Conservation (phyloP, 2,888 invertebrate species). For the Cepaea hortensis region DNA sequence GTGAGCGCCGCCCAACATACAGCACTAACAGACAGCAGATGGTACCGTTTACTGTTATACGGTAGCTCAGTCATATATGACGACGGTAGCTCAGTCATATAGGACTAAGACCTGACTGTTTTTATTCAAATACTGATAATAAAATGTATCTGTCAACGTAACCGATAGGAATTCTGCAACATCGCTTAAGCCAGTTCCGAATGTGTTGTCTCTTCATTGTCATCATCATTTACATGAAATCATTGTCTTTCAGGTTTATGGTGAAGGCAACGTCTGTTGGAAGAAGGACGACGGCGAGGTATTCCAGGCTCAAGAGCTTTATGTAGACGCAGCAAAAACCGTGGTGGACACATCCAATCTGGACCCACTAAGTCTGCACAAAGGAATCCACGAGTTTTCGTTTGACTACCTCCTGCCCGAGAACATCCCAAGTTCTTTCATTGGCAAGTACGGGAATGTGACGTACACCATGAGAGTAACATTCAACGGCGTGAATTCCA, state of each 20-base stretch:
- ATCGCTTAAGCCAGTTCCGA: neutral
- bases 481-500: conserved; percentile 68
- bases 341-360: conserved; percentile 50
- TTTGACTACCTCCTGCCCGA: conserved; percentile 72
- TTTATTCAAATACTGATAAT: too few species aligned
- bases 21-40: too few species aligned
- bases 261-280: conserved; percentile 72
- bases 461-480: conserved; percentile 75
- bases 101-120: too few species aligned
- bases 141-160: too few species aligned
- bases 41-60: too few species aligned
- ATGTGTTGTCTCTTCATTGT: neutral
- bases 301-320: conserved; percentile 69
- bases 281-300: conserved; percentile 64
- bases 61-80: too few species aligned
- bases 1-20: too few species aligned
- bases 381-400: conserved; percentile 69
- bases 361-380: conserved; percentile 56
- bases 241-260: conserved; percentile 39
- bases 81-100: too few species aligned
- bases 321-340: conserved; percentile 70
- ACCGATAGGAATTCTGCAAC: too few species aligned
- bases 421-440: conserved; percentile 75
- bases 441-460: conserved; percentile 75
- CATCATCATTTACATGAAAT: neutral